These are phyloP conservation scores for Poecilia gillii DNA, from an alignment of 2,797 vertebrate genomes.

Conservation along the genomic window DNA sequence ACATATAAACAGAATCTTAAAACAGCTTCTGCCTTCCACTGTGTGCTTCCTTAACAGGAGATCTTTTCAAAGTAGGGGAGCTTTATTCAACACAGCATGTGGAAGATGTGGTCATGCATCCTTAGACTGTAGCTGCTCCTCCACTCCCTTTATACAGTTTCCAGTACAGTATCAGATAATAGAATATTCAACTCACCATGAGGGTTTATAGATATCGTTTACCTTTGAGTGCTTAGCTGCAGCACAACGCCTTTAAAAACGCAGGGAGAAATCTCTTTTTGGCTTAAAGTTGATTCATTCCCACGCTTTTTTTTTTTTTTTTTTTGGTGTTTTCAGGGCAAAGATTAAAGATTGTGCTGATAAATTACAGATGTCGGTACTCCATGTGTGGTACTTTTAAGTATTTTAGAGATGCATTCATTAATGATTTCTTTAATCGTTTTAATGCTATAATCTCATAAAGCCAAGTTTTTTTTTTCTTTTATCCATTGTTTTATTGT, in stretches of 20 bases:
- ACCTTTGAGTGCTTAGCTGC: background rate
- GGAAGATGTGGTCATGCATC: background rate
- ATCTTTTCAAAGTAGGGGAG: conserved; percentile 1
- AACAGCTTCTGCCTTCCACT: background rate
- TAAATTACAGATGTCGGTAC: background rate
- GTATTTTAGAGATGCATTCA: background rate
- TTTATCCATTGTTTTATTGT: background rate
- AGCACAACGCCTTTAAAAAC: background rate
- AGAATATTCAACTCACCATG: background rate
- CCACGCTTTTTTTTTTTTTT: background rate
- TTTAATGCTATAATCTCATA: background rate
- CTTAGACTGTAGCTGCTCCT: background rate
- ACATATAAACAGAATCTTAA: conserved; percentile 2
- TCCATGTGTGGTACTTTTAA: background rate
- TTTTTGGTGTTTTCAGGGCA: background rate
- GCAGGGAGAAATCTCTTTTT: background rate
- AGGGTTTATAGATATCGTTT: background rate
- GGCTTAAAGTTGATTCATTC: background rate
- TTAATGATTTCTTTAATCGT: background rate
- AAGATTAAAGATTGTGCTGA: background rate
- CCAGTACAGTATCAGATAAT: background rate
- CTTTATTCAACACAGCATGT: background rate
- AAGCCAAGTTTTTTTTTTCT: conserved; percentile 6
- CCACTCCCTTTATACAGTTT: background rate
- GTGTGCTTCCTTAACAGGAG: background rate